These are phyloP conservation scores for Orthosia gracilis DNA, from an alignment of 2,888 invertebrate genomes.

Conservation along the genomic window DNA sequence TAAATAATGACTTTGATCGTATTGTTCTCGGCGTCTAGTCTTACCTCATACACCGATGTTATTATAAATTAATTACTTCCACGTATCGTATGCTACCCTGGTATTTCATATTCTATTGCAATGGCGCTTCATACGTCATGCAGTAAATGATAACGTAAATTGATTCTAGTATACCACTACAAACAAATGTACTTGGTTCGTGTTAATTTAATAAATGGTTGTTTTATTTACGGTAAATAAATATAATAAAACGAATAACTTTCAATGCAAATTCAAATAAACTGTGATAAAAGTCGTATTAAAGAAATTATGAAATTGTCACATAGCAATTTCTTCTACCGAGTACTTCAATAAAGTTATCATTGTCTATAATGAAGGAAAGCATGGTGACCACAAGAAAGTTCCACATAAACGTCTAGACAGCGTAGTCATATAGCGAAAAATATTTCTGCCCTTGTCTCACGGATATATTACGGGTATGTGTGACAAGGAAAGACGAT, in stretches of 20 bases:
- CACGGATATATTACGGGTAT: constrained; percentile 57
- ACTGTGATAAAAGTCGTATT: not conserved
- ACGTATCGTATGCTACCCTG: constrained; percentile 20
- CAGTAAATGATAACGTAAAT: not conserved
- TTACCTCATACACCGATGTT: not conserved
- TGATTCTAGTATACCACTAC: not conserved
- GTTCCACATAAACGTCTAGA: constrained; percentile 82
- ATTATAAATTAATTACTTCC: constrained; percentile 3
- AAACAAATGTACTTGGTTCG: not conserved
- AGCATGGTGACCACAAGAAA: constrained; percentile 82
- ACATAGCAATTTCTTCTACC: constrained; percentile 28
- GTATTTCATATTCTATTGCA: constrained; percentile 36
- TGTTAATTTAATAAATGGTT: not conserved
- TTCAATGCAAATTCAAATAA: not conserved
- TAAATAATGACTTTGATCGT: not conserved
- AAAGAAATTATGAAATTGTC: constrained; percentile 15
- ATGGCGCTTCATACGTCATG: constrained; percentile 28
- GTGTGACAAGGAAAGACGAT: constrained; percentile 75
- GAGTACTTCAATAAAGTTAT: constrained; percentile 55
- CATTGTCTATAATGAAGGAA: constrained; percentile 73
- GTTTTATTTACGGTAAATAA: not conserved
- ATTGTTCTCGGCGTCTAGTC: not conserved
- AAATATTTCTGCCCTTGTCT: constrained; percentile 73
- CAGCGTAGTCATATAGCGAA: constrained; percentile 67
- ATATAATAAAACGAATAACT: rapidly evolving